Conservation (phyloP, 1,140 invertebrate genomes). For the Chrysoperla carnea region DNA sequence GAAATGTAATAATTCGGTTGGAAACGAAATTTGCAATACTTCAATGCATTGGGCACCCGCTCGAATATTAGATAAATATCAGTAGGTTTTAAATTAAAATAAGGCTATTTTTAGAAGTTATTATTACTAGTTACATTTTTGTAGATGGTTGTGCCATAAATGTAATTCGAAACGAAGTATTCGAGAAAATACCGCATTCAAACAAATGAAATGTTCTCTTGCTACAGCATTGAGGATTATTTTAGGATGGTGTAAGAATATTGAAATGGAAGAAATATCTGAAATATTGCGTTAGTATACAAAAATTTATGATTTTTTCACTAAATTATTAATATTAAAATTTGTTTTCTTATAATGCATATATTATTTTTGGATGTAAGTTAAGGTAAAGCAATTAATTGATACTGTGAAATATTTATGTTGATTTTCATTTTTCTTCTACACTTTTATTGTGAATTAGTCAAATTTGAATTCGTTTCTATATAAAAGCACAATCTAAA, state of each 20-base stretch:
- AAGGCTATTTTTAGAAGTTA: not conserved
- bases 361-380: no score
- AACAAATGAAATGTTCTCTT: conserved; percentile 26
- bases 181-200: conserved; percentile 27
- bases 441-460: no score
- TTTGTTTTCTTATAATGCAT: no score
- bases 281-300: conserved; percentile 13
- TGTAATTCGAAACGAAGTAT: conserved; percentile 25
- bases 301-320: conserved; percentile 14
- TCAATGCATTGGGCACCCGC: conserved; percentile 24
- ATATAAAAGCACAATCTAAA: no score
- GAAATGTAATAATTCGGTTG: conserved; percentile 17
- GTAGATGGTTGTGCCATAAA: conserved; percentile 20
- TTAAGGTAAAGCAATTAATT: no score
- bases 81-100: not conserved
- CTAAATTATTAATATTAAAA: not conserved
- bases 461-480: no score
- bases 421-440: no score
- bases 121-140: not conserved
- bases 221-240: conserved; percentile 26
- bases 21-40: conserved; percentile 17
- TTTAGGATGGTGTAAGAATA: conserved; percentile 27
- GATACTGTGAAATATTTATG: no score
- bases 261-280: conserved; percentile 16
- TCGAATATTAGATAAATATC: conserved; percentile 28